Evolutionary conservation across 2,888 invertebrate genomes (phyloP), one percentile per base, ranked within the genome.

Genomic region (Drosophila antonietae): DNA sequence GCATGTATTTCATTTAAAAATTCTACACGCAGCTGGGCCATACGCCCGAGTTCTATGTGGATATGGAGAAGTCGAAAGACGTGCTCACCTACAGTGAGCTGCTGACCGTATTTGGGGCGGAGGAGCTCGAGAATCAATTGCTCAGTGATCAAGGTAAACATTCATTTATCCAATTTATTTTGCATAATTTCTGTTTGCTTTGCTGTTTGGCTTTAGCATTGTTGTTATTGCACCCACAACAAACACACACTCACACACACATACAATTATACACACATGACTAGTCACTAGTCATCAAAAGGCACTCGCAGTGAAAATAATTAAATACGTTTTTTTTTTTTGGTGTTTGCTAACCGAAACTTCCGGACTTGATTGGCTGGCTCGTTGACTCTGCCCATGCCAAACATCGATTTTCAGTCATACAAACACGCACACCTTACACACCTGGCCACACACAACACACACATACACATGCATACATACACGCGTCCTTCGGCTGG

Each of bases 41-140:
- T 60, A 95, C 96, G 56, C 95, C 97, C 43, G 97, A 97, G 88
- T 96, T 96, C 90, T 97, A 97, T 92, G 94, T 95, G 83, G 94
- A 95, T 63, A 95, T 95, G 88, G 91, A 92, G 33, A 78, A 90
- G 44, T 82, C 92, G 14, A 95, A 95, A 77, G 93, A 94, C 62
- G 94, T 96, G 68, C 93, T 97, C 64, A 95, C 95, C 41, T 96
- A 96, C 91, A 94, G 94, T 83, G 94, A 95, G 82, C 91, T 97
- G 46, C 91, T 97, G 67, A 93, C 94, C 63, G 95, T 95, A 83
- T 96, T 95, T 84, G 96, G 96, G 39, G 96, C 96, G 78, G 95
- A 96, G 89, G 94, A 94, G 39, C 92, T 94, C 66, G 95, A 95
- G 55, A 94, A 95, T 80, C 95, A 94, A 90, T 95, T 96, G 94